Conservation (phyloP, 2,797 vertebrate genomes). For the Lerista edwardsae region DNA sequence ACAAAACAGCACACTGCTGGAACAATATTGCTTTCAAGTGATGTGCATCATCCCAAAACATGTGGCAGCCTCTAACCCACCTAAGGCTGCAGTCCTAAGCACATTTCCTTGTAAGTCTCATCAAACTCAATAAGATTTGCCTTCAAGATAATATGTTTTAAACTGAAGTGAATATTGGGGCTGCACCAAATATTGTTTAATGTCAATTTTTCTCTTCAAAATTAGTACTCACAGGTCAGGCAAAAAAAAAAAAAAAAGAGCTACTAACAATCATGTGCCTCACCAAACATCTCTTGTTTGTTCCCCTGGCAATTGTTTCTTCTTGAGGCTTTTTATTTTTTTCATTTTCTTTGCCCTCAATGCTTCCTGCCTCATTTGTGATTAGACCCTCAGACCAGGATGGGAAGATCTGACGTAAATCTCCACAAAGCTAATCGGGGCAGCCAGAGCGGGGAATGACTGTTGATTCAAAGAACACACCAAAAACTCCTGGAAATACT, state of each 20-base stretch:
- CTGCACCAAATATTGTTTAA: not conserved
- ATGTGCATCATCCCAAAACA: not conserved
- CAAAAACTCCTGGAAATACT: too few relatives aligned
- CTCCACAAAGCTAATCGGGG: too few relatives aligned
- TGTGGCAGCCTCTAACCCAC: conserved; percentile 5
- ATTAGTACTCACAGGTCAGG: not conserved
- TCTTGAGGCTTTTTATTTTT: not conserved
- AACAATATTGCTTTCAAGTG: conserved; percentile 13
- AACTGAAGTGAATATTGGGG: not conserved
- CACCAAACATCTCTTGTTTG: not conserved
- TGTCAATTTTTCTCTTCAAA: not conserved
- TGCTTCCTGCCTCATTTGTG: not conserved
- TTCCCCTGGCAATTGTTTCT: not conserved
- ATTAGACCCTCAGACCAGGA: too few relatives aligned
- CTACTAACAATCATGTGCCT: not conserved
- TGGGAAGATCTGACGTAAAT: too few relatives aligned
- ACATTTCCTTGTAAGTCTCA: not conserved
- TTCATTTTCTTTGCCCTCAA: not conserved
- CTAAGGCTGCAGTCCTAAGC: not conserved
- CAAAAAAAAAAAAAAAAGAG: not conserved
- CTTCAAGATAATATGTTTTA: conserved; percentile 5
- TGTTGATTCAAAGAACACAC: too few relatives aligned
- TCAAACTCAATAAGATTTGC: not conserved
- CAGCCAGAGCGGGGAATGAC: not conserved
- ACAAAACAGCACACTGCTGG: conserved; percentile 5